Conservation (phyloP, 2,888 invertebrate species). For the Chloroclystis v-ata region DNA sequence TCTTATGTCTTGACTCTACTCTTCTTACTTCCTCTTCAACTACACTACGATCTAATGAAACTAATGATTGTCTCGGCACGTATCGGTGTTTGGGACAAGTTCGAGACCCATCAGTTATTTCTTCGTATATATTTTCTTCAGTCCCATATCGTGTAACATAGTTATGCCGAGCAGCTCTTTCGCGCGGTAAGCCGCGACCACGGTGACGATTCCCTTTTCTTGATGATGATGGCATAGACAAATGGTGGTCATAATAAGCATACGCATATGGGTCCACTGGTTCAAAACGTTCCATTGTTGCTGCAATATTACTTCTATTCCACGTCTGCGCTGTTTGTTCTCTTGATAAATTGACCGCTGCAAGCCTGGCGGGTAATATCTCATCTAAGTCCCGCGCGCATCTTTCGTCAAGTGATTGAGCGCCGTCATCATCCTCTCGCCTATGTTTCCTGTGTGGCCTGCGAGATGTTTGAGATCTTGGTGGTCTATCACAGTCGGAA, state of each 20-base stretch:
- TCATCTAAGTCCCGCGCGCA: constrained; percentile 73
- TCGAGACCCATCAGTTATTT: constrained; percentile 83
- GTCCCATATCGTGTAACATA: constrained; percentile 89
- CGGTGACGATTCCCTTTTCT: constrained; percentile 67
- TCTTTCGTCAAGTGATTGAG: constrained; percentile 68
- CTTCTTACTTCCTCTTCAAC: constrained; percentile 90
- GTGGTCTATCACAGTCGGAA: constrained; percentile 60
- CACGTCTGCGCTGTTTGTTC: constrained; percentile 74
- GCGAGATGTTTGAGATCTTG: constrained; percentile 64
- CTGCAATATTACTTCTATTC: constrained; percentile 81
- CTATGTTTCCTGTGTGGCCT: constrained; percentile 60
- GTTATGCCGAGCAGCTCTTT: constrained; percentile 79
- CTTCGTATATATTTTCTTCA: constrained; percentile 90
- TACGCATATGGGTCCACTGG: constrained; percentile 86
- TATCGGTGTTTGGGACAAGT: constrained; percentile 73
- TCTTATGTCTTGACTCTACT: constrained; percentile 89
- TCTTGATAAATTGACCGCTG: constrained; percentile 66
- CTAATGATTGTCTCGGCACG: constrained; percentile 78
- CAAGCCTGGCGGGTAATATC: constrained; percentile 72
- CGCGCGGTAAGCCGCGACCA: constrained; percentile 65
- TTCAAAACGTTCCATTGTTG: constrained; percentile 82
- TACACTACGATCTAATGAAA: constrained; percentile 83
- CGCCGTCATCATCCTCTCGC: constrained; percentile 67
- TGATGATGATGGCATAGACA: constrained; percentile 80
- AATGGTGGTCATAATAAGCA: constrained; percentile 87